Base-by-base conservation (phyloP, 2,113 vertebrate genomes). In the Python bivittatus region DNA sequence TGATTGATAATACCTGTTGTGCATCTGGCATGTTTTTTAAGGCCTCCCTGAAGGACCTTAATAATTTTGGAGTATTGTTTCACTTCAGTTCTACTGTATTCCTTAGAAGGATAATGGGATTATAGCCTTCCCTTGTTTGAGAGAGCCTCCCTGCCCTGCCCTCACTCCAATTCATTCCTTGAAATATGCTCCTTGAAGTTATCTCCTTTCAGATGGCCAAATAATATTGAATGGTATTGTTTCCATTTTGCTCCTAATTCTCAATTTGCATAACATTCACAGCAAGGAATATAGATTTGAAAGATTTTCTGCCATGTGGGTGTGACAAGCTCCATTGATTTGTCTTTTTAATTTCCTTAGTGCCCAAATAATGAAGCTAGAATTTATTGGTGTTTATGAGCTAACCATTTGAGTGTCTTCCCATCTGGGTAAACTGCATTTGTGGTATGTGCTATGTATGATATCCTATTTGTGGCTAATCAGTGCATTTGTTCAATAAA, bases 231-330 rank as follows among this genome's bases (percentile, higher is more conserved):
- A 44, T 91, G 89, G 88, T 44, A 29, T 88, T 90, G 48, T 90
- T 96, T 91, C 72, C 90, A 29, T n/a, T 91, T 91, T 92, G 93
- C 92, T 94, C 91, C 89, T 91, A 92, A 91, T 89, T 96, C 90
- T 94, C 95, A 90, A 94, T 97, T 94, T 93, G 88, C 95, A 94
- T 90, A 33, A 96, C 84, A 48, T 33, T 91, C 89, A 94, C 93
- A 93, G 94, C 90, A 93, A 97, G 91, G 88, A 94, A 94, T 84
- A 90, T 84, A 94, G 93, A 95, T 94, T 91, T 95, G 93, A 93
- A 92, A 94, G 79, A 90, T 89, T 89, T 90, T 27, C 95, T 93
- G 89, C 72, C 94, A 95, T 95, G 95, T 94, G 92, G 93, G 90
- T 29, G 56, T 93, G 94, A 96, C 91, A 57, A 89, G 64, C 52